A percentile compares a stretch with the other conserved stretches of the same genome.
phyloP scores from a whole-genome alignment of 1,140 invertebrate species.

The Anastrepha obliqua region DNA sequence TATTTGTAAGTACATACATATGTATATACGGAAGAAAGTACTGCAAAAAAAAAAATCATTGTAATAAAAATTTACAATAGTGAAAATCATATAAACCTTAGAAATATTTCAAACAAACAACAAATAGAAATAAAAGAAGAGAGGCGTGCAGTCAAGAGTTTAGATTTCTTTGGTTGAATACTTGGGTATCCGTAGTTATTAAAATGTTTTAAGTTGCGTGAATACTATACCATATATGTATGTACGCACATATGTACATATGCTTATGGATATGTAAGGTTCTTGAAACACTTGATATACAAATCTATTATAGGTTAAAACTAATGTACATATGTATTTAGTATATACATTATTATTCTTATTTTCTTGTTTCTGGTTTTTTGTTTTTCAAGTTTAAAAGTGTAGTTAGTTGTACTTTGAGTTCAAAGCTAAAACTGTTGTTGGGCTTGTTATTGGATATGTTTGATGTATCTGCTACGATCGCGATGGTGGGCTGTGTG shows the following conservation, averaged over 20 bases:
- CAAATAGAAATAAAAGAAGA: neutral
- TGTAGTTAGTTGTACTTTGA: slow-evolving; percentile 22
- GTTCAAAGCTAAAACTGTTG: slow-evolving; percentile 44
- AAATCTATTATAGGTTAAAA: slow-evolving; percentile 1
- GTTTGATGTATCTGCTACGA: slow-evolving; percentile 25
- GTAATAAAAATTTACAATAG: neutral
- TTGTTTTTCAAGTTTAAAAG: slow-evolving; percentile 10
- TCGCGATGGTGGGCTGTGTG: slow-evolving; percentile 26
- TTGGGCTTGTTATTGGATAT: slow-evolving; percentile 47
- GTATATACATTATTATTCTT: neutral
- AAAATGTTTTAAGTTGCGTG: neutral
- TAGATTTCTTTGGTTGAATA: neutral
- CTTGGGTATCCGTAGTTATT: neutral
- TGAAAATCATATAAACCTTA: neutral
- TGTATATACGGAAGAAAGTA: no score
- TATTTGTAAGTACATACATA: neutral
- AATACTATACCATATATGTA: neutral
- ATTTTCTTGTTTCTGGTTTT: neutral
- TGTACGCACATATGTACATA: neutral
- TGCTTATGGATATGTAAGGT: slow-evolving; percentile 3
- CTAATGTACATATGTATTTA: neutral
- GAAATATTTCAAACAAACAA: neutral
- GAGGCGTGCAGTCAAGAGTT: neutral
- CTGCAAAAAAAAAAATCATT: no score
- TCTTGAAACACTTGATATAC: neutral